Percentiles rank a stretch among this genome's conserved stretches.
Conservation (phyloP, 1,140 invertebrate species). For the Elymnias hypermnestra region DNA sequence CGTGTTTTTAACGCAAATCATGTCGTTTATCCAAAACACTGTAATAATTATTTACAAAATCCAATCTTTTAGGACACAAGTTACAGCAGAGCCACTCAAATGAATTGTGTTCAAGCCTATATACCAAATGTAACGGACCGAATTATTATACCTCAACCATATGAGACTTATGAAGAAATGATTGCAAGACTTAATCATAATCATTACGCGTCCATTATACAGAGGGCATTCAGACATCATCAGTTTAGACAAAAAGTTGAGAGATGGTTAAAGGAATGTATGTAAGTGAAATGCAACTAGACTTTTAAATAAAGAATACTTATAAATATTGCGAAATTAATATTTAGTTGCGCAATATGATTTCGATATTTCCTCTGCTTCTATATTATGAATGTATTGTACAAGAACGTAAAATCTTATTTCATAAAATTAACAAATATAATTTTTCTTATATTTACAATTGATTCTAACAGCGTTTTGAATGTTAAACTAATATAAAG, state of each 20-base stretch:
- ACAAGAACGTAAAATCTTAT: no score
- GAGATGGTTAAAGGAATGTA: slow-evolving; percentile 66
- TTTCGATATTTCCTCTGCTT: neutral
- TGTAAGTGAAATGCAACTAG: no score
- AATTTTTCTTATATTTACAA: no score
- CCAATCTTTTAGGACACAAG: slow-evolving; percentile 59
- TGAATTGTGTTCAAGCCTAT: slow-evolving; percentile 74
- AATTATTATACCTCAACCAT: slow-evolving; percentile 73
- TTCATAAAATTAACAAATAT: no score
- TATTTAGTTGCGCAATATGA: neutral
- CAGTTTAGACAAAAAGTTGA: slow-evolving; percentile 65
- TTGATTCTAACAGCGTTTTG: no score
- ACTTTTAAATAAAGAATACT: neutral
- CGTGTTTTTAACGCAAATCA: no score
- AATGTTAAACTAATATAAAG: no score
- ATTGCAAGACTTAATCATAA: slow-evolving; percentile 68
- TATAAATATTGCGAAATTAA: neutral
- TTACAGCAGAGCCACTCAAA: slow-evolving; percentile 75
- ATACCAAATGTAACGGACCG: slow-evolving; percentile 77
- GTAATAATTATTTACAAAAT: no score
- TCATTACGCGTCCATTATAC: slow-evolving; percentile 77
- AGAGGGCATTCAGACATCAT: slow-evolving; percentile 75
- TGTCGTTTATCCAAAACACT: no score
- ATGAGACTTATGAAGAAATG: slow-evolving; percentile 76
- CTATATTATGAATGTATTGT: no score